Conservation (phyloP, 1,140 invertebrate genomes). For the Drosophila lowei region DNA sequence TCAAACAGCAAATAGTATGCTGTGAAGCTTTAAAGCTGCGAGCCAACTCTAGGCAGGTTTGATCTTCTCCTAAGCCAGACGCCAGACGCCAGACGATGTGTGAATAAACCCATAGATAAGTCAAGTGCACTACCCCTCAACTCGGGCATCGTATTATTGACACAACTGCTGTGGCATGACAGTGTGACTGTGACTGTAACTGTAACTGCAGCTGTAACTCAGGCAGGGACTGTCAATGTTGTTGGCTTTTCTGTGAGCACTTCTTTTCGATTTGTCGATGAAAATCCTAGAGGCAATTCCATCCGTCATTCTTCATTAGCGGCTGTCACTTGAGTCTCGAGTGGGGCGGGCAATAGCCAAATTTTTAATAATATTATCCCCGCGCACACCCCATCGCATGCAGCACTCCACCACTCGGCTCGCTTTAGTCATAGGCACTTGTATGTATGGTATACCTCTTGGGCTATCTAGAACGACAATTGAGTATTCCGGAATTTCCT, state of each 20-base stretch:
- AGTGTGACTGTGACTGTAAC: conserved; percentile 8
- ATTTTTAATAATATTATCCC: conserved; percentile 10
- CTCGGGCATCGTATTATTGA: conserved; percentile 50
- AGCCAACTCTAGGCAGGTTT: too few relatives aligned
- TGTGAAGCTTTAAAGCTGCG: background rate
- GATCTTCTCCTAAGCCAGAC: too few relatives aligned
- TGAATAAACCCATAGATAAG: conserved; percentile 28
- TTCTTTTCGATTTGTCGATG: background rate
- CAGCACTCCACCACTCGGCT: too few relatives aligned
- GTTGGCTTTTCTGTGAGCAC: background rate
- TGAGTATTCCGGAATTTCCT: background rate
- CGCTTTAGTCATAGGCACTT: conserved; percentile 40
- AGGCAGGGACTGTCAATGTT: too few relatives aligned
- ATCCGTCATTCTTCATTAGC: conserved; percentile 43
- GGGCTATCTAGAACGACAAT: background rate
- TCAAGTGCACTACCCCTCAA: conserved; percentile 65
- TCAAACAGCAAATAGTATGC: conserved; percentile 22
- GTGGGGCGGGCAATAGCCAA: conserved; percentile 8
- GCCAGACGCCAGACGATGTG: background rate
- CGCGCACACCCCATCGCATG: too few relatives aligned
- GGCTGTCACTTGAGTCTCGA: conserved; percentile 29
- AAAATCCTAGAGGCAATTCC: conserved; percentile 17
- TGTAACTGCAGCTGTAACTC: background rate
- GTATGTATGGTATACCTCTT: too few relatives aligned
- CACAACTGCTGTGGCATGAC: conserved; percentile 51